Evolutionary conservation across 2,797 vertebrate genomes (phyloP).

Genomic region (Phyllotis vaccarum): DNA sequence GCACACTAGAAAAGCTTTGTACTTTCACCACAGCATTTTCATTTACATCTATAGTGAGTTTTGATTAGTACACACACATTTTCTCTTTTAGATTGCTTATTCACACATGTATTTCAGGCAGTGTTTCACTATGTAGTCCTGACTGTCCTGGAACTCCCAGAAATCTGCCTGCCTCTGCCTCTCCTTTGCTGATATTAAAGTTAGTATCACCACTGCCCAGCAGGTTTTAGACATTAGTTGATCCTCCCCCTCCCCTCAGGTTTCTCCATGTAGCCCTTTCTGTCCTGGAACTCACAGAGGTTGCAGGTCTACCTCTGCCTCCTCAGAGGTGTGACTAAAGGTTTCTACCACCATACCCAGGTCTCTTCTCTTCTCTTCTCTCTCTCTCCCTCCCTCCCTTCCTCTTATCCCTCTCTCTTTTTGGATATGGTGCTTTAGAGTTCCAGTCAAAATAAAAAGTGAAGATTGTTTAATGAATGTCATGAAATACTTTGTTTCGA

Average conservation of each 20-base stretch:
- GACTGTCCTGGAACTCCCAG: not conserved
- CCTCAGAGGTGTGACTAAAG: not conserved
- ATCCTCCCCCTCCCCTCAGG: too few relatives aligned
- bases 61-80: not conserved
- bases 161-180: not conserved
- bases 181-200: not conserved
- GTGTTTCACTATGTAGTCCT: not conserved
- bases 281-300: not conserved
- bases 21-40: not conserved
- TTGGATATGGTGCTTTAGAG: not conserved
- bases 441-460: constrained; percentile 44
- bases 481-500: constrained; percentile 35
- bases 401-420: not conserved
- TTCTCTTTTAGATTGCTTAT: too few relatives aligned
- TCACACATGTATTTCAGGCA: not conserved
- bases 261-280: not conserved
- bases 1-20: not conserved
- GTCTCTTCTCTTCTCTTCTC: too few relatives aligned
- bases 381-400: too few relatives aligned
- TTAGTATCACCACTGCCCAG: not conserved
- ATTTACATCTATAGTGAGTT: not conserved
- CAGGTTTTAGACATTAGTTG: not conserved
- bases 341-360: not conserved
- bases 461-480: not conserved
- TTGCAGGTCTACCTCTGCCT: not conserved